Evolutionary conservation across 2,797 vertebrate species (phyloP), one percentile per base, ranked within the genome.

Genomic region (Helicolenus hilgendorfi): DNA sequence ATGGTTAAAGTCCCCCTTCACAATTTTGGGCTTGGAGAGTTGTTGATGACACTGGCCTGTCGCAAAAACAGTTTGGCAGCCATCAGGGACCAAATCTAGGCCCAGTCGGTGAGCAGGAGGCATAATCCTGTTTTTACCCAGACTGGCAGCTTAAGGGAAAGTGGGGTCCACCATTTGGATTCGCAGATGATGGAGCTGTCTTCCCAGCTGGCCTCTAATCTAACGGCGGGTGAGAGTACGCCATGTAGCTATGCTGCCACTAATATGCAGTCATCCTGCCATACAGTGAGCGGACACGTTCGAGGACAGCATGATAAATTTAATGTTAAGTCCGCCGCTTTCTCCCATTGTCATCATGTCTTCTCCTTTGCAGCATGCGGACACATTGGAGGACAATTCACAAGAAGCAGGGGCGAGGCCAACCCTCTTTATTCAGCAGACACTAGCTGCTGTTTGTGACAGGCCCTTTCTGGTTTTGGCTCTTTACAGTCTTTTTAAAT

Each of bases 161-260:
- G 90, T 90, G 72, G 92, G 93, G 92, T 95, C 91, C 92, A 94
- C 94, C 96, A 96, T 95, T 96, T 96, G 96, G 96, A 94, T 92
- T 85, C 91, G 72, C 96, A 96, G 96, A 96, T 95, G 96, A 96
- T 87, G 87, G 90, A 94, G 94, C 93, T 92, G 88, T 95, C 91
- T 93, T 93, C 92, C 95, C 96, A 96, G 94, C 94, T 96, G 96
- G 94, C 89, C 94, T 94, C 88, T 95, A 96, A 96, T 96, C 96
- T 96, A 92, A 81, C 62, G 81, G 74, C 79, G 91, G 92, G 89
- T 86, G 92, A 92, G 74, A 87, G 85, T 75, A 86, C 49, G 63
- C 83, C 63, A 78, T 76, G 70, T 87, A 89, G 78, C 88, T 70
- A 81, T 63, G 91, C 86, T 83, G 84, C 80, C 89, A 83, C 85